A percentile compares a stretch with the other conserved stretches of the same genome.
phyloP scores from a whole-genome alignment of 2,888 invertebrate genomes.

The Strigamia maritima region DNA sequence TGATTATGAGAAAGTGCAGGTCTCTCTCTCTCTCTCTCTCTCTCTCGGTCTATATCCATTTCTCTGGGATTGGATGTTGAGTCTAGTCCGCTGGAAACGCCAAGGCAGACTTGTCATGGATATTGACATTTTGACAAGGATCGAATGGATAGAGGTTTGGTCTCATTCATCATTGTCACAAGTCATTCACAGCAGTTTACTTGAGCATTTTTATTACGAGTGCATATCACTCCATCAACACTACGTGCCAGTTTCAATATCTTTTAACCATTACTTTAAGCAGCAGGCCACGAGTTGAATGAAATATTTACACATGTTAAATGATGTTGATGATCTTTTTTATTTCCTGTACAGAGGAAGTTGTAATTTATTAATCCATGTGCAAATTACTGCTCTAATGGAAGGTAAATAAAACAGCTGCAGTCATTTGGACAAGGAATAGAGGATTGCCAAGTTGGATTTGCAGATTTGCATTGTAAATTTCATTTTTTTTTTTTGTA shows the following conservation, averaged over 20 bases:
- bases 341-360: no score
- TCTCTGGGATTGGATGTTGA: neutral
- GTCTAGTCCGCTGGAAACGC: neutral
- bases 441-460: no score
- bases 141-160: neutral
- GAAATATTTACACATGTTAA: neutral
- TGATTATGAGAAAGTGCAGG: neutral
- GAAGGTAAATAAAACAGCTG: no score
- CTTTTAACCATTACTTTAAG: neutral
- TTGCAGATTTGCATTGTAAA: no score
- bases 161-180: neutral
- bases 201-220: neutral
- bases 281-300: neutral
- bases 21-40: no score
- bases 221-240: conserved; percentile 4
- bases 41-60: neutral
- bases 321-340: no score
- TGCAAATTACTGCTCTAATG: no score
- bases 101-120: neutral
- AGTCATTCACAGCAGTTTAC: conserved; percentile 4
- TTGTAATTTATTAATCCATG: no score
- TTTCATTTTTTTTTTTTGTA: no score
- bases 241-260: neutral
- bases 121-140: conserved; percentile 4
- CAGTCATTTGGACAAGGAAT: no score